phyloP scores from a whole-genome alignment of 1,140 invertebrate species.

The Euwallacea similis region DNA sequence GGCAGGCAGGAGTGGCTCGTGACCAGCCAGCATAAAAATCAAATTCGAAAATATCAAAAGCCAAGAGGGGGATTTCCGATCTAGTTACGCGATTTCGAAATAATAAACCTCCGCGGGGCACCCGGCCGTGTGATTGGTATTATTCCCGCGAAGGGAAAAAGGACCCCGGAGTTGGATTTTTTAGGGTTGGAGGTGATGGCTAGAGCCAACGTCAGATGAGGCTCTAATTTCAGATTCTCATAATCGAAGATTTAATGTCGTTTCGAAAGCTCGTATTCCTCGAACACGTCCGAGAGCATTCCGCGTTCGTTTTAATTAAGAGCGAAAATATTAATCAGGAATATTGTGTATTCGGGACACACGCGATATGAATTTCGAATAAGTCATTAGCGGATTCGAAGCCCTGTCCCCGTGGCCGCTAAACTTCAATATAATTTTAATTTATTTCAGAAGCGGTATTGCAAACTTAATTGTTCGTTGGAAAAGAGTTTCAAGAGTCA shows the following conservation, averaged over 20 bases:
- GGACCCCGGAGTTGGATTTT: background rate
- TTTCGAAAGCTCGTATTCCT: too few relatives aligned
- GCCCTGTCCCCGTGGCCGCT: background rate
- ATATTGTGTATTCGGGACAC: slow-evolving; percentile 10
- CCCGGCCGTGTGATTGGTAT: slow-evolving; percentile 33
- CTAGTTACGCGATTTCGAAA: slow-evolving; percentile 31
- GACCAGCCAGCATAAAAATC: slow-evolving; percentile 34
- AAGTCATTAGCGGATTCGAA: slow-evolving; percentile 1
- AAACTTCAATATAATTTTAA: too few relatives aligned
- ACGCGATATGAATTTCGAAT: slow-evolving; percentile 5
- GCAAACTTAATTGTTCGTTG: too few relatives aligned
- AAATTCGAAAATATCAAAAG: slow-evolving; percentile 30
- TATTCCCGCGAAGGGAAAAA: slow-evolving; percentile 17
- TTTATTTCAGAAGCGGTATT: too few relatives aligned
- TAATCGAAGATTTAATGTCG: too few relatives aligned
- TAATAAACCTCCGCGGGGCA: slow-evolving; percentile 35
- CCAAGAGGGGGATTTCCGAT: slow-evolving; percentile 9
- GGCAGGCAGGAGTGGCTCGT: slow-evolving; percentile 4
- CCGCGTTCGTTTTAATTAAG: background rate
- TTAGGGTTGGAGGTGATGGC: too few relatives aligned
- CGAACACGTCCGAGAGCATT: too few relatives aligned
- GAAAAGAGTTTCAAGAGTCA: too few relatives aligned
- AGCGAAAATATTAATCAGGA: slow-evolving; percentile 9
- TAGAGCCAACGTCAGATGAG: too few relatives aligned
- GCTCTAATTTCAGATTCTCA: too few relatives aligned